Evolutionary conservation across 2,888 invertebrate genomes (phyloP), one percentile per base, ranked within the genome.

Genomic region (Flabesymbios commensalis): DNA sequence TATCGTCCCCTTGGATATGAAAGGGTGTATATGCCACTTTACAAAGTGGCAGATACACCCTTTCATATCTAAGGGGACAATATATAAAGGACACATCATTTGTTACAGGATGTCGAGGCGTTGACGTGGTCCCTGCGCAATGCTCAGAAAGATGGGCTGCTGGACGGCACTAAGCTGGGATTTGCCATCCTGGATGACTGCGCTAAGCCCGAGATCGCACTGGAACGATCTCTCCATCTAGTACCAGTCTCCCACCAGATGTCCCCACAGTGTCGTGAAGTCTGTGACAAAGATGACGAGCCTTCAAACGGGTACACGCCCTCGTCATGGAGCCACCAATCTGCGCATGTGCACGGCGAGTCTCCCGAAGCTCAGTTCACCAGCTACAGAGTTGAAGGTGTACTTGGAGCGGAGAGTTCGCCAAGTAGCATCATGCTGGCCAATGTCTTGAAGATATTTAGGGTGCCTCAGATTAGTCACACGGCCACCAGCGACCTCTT

Each of bases 381-480:
- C n/a, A n/a, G n/a, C 52, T 74, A 70, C 62, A 73, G 75, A 54
- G 77, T 76, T 4, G 67, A 73, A 1, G 76, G 76, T 2, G 75
- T 77, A 14, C 66, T 77, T 5, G 77, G 75, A n/a, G n/a, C 77
- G 10, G 75, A 75, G 52, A 75, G 73, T 45, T 75, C 74, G 51
- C 70, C 72, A 10, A 65, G 74, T 19, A 75, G 73, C 57, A 73
- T 75, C 4, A 65, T 72, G 17, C 71, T 76, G 17, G 74, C 76
- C 17, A 71, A 74, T 48, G 72, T 78, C 10, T 62, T 78, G 26
- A 69, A 70, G 31, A 58, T 75, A 39, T 75, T 75, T 51, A 43
- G 68, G 29, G 64, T 77, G 19, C 77, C 78, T 0, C 75, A 74
- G 57, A 74, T 77, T 39, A 76, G 75, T 51, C 77, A 74, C 19